Evolutionary conservation across 2,113 vertebrate genomes (phyloP), one percentile per base, ranked within the genome.

Genomic region (Ctenodactylus gundi): DNA sequence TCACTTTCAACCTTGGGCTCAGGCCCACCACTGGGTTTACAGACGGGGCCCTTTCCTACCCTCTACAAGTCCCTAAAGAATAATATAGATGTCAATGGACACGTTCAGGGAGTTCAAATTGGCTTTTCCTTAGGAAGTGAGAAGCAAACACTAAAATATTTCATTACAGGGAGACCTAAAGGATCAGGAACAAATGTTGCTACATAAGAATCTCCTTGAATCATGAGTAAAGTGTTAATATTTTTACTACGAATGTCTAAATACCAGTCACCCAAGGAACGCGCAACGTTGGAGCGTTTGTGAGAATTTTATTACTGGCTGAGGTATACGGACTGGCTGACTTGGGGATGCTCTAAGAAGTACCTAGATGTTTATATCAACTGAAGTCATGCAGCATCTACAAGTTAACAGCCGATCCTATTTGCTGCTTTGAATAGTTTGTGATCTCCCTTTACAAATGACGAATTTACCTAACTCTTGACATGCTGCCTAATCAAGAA

Each of bases 381-480:
- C 20, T 23, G 29, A 73, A 65, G 72, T 12, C 11, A 49, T 25
- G 70, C 8, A 18, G 18, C 15, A 34, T 8, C 4, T 4, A 81
- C 36, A 67, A 41, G 31, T 9, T 57, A 75, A 51, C 49, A 34
- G 58, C 76, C 70, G 18, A 58, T 0, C 62, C 81, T 41, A 57
- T 20, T 80, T 96, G 70, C 70, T 94, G 87, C 95, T 95, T 76
- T 53, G 68, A 76, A 78, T 77, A 68, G 17, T 76, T 44, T 82
- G 25, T 73, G 86, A n/a, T 82, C 0, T 4, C 15, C 44, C 91
- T 93, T 96, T 36, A 55, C 94, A 11, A 0, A 88, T 96, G 94
- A 76, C 11, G 10, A 91, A 58, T 53, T 49, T 27, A 95, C 89
- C 95, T 20, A 96, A 85, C 17, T 80, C 29, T 90, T 25, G 53